Evolutionary conservation across 2,113 vertebrate species (phyloP).

Genomic region (Trichechus manatus): DNA sequence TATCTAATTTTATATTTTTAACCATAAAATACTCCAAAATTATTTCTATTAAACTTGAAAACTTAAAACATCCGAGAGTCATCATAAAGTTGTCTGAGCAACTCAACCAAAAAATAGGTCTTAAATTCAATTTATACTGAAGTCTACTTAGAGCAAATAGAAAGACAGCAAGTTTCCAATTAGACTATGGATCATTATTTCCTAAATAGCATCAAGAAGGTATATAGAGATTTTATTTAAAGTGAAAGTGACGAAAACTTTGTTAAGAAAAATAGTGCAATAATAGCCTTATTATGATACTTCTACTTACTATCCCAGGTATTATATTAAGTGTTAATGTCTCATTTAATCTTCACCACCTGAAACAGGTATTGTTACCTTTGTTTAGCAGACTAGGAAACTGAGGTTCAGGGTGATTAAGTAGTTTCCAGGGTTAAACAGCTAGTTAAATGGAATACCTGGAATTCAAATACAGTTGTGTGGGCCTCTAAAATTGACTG

Average conservation of each 20-base stretch:
- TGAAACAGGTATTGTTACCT: background rate
- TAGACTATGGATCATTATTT: background rate
- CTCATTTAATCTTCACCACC: background rate
- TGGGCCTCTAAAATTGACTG: background rate
- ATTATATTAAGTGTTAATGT: background rate
- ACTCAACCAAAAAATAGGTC: background rate
- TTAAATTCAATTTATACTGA: constrained; percentile 54
- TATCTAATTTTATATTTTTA: constrained; percentile 8
- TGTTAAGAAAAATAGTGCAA: background rate
- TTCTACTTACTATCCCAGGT: background rate
- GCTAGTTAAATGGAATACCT: background rate
- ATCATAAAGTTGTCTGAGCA: background rate
- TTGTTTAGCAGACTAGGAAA: background rate
- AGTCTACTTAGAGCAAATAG: constrained; percentile 46
- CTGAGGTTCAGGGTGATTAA: background rate
- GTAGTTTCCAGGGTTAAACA: background rate
- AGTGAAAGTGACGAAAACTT: background rate
- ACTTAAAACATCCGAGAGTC: background rate
- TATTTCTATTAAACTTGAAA: constrained; percentile 14
- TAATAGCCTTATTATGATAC: background rate
- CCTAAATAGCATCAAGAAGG: background rate
- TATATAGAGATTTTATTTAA: background rate
- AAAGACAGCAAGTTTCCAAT: background rate
- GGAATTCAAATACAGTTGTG: background rate
- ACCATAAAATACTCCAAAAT: constrained; percentile 1